phyloP scores from a whole-genome alignment of 1,140 invertebrate genomes.

The Aleiodes sp. region DNA sequence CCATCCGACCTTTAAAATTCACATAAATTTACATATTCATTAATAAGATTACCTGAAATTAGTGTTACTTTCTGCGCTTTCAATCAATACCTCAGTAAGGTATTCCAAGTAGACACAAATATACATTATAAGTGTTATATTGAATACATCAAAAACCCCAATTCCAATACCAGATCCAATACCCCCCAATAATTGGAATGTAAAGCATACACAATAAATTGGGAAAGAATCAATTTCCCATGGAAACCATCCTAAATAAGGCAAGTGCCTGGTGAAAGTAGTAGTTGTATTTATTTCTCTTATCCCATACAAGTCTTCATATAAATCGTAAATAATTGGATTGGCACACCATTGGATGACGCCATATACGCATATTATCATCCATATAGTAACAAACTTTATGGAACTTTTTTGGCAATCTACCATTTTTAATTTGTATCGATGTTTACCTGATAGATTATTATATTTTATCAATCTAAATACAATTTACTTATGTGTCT shows the following conservation, averaged over 20 bases:
- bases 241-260: slow-evolving; percentile 39
- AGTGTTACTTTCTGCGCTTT: not conserved
- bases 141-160: slow-evolving; percentile 36
- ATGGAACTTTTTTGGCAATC: slow-evolving; percentile 20
- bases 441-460: not conserved
- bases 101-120: slow-evolving; percentile 39
- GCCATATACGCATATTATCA: slow-evolving; percentile 30
- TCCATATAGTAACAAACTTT: slow-evolving; percentile 29
- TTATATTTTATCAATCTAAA: not conserved
- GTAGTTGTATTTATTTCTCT: slow-evolving; percentile 18
- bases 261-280: slow-evolving; percentile 29
- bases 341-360: slow-evolving; percentile 43
- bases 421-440: slow-evolving; percentile 20
- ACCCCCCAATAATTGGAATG: slow-evolving; percentile 37
- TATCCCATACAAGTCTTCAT: slow-evolving; percentile 13
- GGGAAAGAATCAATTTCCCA: slow-evolving; percentile 24
- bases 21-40: not conserved
- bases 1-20: no score
- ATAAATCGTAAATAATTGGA: slow-evolving; percentile 33
- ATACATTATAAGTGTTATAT: slow-evolving; percentile 37
- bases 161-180: slow-evolving; percentile 34
- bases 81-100: slow-evolving; percentile 34
- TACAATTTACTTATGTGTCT: slow-evolving; percentile 13
- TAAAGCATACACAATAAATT: slow-evolving; percentile 33
- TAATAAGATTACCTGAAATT: not conserved